Evolutionary conservation across 2,888 invertebrate species (phyloP), one percentile per base, ranked within the genome.

Genomic region (Cancer borealis): DNA sequence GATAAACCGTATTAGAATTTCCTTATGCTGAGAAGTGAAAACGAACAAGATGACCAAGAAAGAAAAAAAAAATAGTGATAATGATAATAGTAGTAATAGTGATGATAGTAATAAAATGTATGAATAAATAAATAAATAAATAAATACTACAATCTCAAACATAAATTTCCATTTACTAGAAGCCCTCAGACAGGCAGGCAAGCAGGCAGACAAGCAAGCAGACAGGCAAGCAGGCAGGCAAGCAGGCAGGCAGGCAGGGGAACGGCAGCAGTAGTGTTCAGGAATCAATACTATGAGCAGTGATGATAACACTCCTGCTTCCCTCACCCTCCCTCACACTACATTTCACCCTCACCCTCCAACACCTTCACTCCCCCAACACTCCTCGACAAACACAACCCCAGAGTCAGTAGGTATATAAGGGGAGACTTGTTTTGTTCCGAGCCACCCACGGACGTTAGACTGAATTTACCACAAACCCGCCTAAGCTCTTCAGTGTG

Each of bases 241-340:
- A 49, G n/a, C n/a, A n/a, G n/a, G 39, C 84, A 84, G 84, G 84
- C 84, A 84, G 39, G 84, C 84, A 84, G 14, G 39, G 84, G 84
- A 21, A 66, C 14, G 73, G 46, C 73, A 91, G 91, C 91, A 84
- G 39, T 84, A 26, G 26, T 10, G 73, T 21, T 91, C 91, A 91
- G 79, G 91, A 91, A 91, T 91, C 91, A 91, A 91, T 91, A 91
- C 91, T 45, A 91, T 49, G 91, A 79, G 60, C 66, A 26, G 66
- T 8, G 46, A 46, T 91, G 91, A 91, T 91, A 79, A 91, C 73
- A 84, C 39, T 84, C 84, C 39, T 84, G 84, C 84, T 84, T 84
- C 84, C 46, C 54, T 47, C 88, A 88, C 88, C 39, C 21, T 88
- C 88, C 47, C 46, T 47, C 88, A 45, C 45, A 21, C 47, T 46